Conservation (phyloP, 2,113 vertebrate genomes). For the crab-eating macaque (Macaca fascicularis) region DNA sequence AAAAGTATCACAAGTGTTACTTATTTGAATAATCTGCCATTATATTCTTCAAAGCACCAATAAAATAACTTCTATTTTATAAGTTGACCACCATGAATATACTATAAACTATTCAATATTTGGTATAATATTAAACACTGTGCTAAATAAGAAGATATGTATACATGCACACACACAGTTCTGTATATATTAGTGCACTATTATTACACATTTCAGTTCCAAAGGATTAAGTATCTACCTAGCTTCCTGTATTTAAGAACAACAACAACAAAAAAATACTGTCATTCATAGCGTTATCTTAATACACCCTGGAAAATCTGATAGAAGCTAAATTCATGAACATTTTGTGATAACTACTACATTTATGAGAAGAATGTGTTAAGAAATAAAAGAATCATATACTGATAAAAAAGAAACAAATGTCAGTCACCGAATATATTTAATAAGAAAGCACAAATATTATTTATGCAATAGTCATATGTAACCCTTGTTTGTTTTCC, state of each 20-base stretch:
- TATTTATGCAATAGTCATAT: not conserved
- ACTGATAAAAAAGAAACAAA: conserved; percentile 52
- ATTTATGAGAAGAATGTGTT: conserved; percentile 44
- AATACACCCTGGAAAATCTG: conserved; percentile 35
- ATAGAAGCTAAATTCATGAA: conserved; percentile 46
- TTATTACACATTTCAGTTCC: not conserved
- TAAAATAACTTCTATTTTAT: not conserved
- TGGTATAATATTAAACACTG: not conserved
- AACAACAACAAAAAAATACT: not conserved
- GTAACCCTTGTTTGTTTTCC: not conserved
- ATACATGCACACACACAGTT: not conserved
- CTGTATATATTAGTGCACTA: fast-evolving
- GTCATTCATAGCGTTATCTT: conserved; percentile 45
- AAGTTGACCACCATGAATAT: not conserved
- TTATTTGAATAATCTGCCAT: not conserved
- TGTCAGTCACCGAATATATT: conserved; percentile 16
- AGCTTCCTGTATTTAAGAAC: not conserved
- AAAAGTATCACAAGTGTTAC: not conserved
- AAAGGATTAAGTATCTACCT: not conserved
- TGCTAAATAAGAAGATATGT: not conserved
- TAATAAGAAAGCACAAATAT: conserved; percentile 25
- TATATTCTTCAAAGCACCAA: conserved; percentile 25
- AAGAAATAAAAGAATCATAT: conserved; percentile 72
- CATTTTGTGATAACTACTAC: conserved; percentile 56
- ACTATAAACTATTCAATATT: not conserved